Percentiles rank a stretch among this genome's conserved stretches.
Evolutionary conservation across 2,113 vertebrate genomes (phyloP).

Genomic region (Pyxicephalus adspersus): DNA sequence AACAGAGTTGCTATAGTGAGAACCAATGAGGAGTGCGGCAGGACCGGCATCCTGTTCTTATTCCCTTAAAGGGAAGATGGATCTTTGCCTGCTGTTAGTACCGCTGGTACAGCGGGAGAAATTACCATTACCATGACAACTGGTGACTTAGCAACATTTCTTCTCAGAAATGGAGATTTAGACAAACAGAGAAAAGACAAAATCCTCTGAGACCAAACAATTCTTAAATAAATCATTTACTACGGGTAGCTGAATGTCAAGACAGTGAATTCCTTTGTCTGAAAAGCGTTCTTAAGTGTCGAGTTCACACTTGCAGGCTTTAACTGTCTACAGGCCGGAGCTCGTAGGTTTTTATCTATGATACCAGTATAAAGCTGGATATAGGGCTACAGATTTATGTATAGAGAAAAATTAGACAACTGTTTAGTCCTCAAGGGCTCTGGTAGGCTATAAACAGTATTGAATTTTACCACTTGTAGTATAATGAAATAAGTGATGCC

Average conservation of each 20-base stretch:
- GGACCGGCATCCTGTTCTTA: neutral
- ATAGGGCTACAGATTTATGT: too few species aligned
- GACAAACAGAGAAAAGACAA: neutral
- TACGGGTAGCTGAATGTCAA: neutral
- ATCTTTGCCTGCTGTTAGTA: conserved; percentile 11
- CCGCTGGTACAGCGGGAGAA: conserved; percentile 14
- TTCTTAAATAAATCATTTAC: conserved; percentile 32
- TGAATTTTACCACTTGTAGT: too few species aligned
- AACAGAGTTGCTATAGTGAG: neutral
- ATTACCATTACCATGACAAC: conserved; percentile 43
- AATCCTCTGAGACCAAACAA: conserved; percentile 8
- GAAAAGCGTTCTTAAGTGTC: neutral
- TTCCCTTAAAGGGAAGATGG: conserved; percentile 15
- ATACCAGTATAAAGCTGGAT: too few species aligned
- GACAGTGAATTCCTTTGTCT: neutral
- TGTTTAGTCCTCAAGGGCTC: too few species aligned
- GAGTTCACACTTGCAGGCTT: too few species aligned
- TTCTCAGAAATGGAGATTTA: conserved; percentile 32
- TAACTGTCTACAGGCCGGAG: too few species aligned
- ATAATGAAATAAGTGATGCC: too few species aligned
- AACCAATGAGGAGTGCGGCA: conserved; percentile 23
- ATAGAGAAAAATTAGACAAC: too few species aligned
- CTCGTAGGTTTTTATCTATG: too few species aligned
- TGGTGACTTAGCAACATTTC: conserved; percentile 50
- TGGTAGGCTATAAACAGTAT: too few species aligned